phyloP scores from a whole-genome alignment of 1,140 invertebrate genomes.

The Anastrepha ludens region DNA sequence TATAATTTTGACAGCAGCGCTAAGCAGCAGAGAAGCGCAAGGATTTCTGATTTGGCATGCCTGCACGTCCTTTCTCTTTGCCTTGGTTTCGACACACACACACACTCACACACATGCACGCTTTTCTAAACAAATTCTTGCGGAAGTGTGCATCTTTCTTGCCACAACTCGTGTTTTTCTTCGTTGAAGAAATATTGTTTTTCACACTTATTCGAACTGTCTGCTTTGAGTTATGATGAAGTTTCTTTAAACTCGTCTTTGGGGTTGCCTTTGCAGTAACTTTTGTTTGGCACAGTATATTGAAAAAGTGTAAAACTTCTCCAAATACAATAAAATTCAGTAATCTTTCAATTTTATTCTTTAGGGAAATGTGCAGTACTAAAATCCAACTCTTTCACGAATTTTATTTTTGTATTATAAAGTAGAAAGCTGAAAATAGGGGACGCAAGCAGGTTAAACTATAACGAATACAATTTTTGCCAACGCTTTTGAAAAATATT shows the following conservation, averaged over 20 bases:
- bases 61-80: background rate
- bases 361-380: no score
- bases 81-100: background rate
- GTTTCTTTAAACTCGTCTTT: background rate
- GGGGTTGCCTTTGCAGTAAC: background rate
- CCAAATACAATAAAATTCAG: no score
- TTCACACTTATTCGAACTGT: background rate
- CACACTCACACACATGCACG: background rate
- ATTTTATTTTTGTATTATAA: no score
- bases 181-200: conserved; percentile 22
- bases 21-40: conserved; percentile 1
- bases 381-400: no score
- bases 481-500: no score
- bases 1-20: conserved; percentile 48
- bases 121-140: background rate
- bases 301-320: background rate
- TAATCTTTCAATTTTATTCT: no score
- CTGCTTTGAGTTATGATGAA: background rate
- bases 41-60: conserved; percentile 35
- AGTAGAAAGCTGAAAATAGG: no score
- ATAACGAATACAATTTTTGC: no score
- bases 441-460: no score
- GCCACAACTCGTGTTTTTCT: conserved; percentile 3
- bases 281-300: background rate
- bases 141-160: background rate